Conservation (phyloP, 2,113 vertebrate species). For the Oryzias melastigma region DNA sequence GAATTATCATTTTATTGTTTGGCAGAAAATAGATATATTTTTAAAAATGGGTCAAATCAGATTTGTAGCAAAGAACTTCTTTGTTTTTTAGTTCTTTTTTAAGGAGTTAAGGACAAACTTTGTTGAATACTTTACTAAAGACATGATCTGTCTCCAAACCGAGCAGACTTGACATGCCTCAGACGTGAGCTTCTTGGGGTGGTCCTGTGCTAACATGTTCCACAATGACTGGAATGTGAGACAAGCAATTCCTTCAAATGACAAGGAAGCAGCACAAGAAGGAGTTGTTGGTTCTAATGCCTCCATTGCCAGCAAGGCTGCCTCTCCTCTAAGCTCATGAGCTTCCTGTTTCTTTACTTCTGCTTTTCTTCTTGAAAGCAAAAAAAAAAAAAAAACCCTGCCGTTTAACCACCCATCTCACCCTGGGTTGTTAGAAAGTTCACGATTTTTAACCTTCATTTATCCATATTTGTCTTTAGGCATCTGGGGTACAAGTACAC, state of each 20-base stretch:
- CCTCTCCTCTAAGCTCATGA: slow-evolving; percentile 4
- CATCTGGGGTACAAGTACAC: slow-evolving; percentile 79
- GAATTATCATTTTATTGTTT: too few relatives aligned
- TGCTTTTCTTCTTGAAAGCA: slow-evolving; percentile 34
- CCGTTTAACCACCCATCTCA: not conserved
- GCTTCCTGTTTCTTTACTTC: slow-evolving; percentile 61
- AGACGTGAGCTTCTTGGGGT: slow-evolving; percentile 52
- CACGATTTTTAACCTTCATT: not conserved
- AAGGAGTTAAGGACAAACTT: not conserved
- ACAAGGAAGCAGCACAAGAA: slow-evolving; percentile 8
- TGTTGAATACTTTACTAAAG: slow-evolving; percentile 24
- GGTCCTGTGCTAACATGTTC: slow-evolving; percentile 68
- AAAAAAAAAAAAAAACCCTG: not conserved
- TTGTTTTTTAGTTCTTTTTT: not conserved
- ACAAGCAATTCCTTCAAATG: slow-evolving; percentile 27
- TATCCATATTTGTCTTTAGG: slow-evolving; percentile 50
- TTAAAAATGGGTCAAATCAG: too few relatives aligned
- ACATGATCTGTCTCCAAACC: slow-evolving; percentile 63
- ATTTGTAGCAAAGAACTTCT: too few relatives aligned
- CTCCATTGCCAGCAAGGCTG: too few relatives aligned
- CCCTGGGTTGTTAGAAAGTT: not conserved
- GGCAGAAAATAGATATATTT: too few relatives aligned
- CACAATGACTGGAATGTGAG: slow-evolving; percentile 66
- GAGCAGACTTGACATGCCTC: slow-evolving; percentile 50
- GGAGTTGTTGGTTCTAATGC: too few relatives aligned